Conservation (phyloP, 2,113 vertebrate genomes). For the Podiceps cristatus region DNA sequence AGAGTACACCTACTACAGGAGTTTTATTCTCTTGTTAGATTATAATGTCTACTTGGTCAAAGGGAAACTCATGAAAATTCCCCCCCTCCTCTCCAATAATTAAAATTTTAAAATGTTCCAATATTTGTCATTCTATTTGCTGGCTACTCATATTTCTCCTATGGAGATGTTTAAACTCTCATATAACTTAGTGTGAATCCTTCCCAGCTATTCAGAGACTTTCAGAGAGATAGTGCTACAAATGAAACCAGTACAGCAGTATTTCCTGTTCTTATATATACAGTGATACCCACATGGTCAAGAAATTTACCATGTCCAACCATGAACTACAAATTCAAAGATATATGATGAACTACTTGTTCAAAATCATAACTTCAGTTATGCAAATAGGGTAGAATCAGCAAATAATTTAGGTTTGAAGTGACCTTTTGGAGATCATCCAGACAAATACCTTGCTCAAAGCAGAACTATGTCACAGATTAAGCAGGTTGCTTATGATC, state of each 20-base stretch:
- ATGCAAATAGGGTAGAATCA: background rate
- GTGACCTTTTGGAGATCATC: background rate
- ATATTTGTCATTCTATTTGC: background rate
- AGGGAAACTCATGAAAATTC: background rate
- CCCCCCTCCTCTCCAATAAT: rapidly evolving
- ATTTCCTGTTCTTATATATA: background rate
- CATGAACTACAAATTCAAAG: background rate
- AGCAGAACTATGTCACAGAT: background rate
- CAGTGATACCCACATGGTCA: background rate
- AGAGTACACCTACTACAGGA: background rate
- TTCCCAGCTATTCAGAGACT: background rate
- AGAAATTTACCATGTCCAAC: background rate
- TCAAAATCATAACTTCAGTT: background rate
- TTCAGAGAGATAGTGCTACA: background rate
- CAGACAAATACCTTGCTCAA: background rate
- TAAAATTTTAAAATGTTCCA: background rate
- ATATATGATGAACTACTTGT: background rate
- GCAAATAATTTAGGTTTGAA: background rate
- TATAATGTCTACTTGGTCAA: background rate
- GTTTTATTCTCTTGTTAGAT: background rate
- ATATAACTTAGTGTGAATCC: background rate
- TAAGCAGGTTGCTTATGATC: background rate
- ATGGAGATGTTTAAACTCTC: background rate
- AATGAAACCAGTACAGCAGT: background rate
- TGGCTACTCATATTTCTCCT: background rate